Percentiles rank a stretch among this genome's conserved stretches.
Conservation (phyloP, 2,888 invertebrate species). For the Troides helena region DNA sequence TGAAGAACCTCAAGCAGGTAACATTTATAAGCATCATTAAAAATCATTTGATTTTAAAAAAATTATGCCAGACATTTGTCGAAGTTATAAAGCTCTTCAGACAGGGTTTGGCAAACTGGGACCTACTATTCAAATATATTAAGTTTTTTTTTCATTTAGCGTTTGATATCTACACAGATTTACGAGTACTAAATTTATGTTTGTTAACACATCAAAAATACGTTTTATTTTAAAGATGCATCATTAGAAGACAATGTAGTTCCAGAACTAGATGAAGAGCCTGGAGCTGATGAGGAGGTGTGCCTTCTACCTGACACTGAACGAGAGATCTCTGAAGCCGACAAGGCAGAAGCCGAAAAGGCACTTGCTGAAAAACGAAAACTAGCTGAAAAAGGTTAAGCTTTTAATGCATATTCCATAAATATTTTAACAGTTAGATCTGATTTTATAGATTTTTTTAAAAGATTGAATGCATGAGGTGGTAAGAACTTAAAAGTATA, state of each 20-base stretch:
- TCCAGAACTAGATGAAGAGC: conserved; percentile 71
- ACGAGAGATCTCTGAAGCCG: conserved; percentile 83
- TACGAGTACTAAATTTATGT: too few species aligned
- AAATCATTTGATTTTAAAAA: too few species aligned
- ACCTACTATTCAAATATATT: too few species aligned
- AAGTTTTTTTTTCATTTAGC: too few species aligned
- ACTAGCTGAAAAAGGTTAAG: conserved; percentile 48
- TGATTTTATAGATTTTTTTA: too few species aligned
- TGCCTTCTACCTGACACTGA: conserved; percentile 85
- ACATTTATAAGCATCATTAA: not conserved
- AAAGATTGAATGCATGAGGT: too few species aligned
- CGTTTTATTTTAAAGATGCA: conserved; percentile 6
- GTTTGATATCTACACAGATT: too few species aligned
- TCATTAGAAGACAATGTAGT: conserved; percentile 44
- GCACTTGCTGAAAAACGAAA: conserved; percentile 71
- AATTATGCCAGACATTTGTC: not conserved
- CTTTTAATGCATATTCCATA: not conserved
- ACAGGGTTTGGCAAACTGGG: too few species aligned
- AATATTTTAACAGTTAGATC: too few species aligned
- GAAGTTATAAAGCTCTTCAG: too few species aligned
- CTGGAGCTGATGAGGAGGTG: conserved; percentile 84
- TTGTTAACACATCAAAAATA: too few species aligned
- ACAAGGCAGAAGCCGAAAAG: conserved; percentile 81
- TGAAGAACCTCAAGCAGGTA: conserved; percentile 48
- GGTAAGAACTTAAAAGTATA: too few species aligned